Evolutionary conservation across 2,113 vertebrate species (phyloP).

Genomic region (Dicentrarchus labrax): DNA sequence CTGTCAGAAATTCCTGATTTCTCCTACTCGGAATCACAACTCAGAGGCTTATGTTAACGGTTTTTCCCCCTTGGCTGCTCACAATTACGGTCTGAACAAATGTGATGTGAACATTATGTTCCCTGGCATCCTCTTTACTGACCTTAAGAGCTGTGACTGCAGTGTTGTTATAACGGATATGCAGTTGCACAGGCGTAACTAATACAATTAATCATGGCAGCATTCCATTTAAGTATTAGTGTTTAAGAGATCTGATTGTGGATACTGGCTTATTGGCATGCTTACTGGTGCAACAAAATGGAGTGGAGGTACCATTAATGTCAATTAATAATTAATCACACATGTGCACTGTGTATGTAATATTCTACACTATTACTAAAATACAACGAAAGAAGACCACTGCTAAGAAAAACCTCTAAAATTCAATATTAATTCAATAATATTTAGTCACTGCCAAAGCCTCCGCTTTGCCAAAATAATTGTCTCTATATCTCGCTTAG

Average conservation of each 20-base stretch:
- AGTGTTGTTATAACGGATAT: background rate
- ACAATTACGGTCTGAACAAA: background rate
- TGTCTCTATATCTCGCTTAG: conserved; percentile 11
- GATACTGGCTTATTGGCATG: background rate
- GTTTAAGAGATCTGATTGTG: background rate
- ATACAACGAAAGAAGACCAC: background rate
- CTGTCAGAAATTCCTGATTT: background rate
- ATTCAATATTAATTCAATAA: background rate
- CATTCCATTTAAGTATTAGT: too few relatives aligned
- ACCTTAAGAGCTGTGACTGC: background rate
- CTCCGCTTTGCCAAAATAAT: background rate
- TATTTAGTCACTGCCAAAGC: background rate
- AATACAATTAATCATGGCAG: background rate
- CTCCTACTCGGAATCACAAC: background rate
- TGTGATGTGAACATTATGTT: too few relatives aligned
- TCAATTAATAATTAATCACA: background rate
- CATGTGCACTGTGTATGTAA: background rate
- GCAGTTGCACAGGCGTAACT: background rate
- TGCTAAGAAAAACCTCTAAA: background rate
- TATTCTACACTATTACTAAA: background rate
- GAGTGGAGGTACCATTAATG: background rate
- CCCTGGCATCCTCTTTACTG: background rate
- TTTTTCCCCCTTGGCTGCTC: background rate
- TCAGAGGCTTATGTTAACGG: background rate
- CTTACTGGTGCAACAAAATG: background rate